These are phyloP conservation scores for Lota lota DNA, from an alignment of 2,113 vertebrate species.

Conservation along the genomic window DNA sequence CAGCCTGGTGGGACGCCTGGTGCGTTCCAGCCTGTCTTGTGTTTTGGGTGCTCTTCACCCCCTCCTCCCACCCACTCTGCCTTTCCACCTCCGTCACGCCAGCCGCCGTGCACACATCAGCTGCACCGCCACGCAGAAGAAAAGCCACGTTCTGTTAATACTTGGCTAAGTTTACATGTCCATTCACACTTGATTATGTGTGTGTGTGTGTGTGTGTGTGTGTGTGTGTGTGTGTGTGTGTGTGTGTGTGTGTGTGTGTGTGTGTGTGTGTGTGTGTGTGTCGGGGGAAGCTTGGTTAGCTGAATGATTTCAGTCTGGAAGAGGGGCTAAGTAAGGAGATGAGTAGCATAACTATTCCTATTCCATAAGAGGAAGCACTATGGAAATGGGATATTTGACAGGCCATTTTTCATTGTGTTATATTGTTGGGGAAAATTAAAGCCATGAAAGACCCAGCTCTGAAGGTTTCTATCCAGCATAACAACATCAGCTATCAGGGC, in stretches of 20 bases:
- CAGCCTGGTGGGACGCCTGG: conserved; percentile 34
- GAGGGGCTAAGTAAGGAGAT: not conserved
- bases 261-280: not conserved
- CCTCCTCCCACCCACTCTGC: conserved; percentile 58
- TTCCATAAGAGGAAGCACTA: too few relatives aligned
- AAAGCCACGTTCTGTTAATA: conserved; percentile 60
- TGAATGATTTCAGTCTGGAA: not conserved
- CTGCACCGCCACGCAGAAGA: conserved; percentile 30
- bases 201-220: conserved; percentile 35
- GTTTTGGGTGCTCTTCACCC: conserved; percentile 46
- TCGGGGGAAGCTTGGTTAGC: conserved; percentile 17
- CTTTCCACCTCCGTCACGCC: conserved; percentile 54
- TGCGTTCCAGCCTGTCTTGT: conserved; percentile 49
- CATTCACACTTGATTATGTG: conserved; percentile 74
- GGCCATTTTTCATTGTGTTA: not conserved
- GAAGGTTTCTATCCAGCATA: too few relatives aligned
- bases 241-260: too few relatives aligned
- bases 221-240: too few relatives aligned
- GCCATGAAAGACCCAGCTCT: too few relatives aligned
- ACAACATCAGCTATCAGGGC: too few relatives aligned
- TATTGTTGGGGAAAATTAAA: not conserved
- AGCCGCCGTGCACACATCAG: conserved; percentile 38
- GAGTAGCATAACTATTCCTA: too few relatives aligned
- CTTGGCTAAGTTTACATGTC: conserved; percentile 77
- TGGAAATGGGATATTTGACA: not conserved